Evolutionary conservation across 1,140 invertebrate species (phyloP), one percentile per base, ranked within the genome.

Genomic region (Heliconius nattereri): DNA sequence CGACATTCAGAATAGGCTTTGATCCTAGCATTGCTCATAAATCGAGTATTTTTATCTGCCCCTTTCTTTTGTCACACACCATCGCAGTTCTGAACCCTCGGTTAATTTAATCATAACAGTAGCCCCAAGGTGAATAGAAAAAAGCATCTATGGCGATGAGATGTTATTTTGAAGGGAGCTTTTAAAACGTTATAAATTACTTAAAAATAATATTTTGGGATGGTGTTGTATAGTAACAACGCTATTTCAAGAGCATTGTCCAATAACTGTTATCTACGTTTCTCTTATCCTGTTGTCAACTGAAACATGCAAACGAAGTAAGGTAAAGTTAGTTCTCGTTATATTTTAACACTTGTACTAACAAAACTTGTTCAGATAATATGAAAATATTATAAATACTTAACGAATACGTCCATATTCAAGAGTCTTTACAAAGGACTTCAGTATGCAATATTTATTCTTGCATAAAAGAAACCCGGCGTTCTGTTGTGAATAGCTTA

Each of bases 391-490:
- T 77, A 72, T 77, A 54, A 72, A 77, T 71, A 77, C 76, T 45
- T 45, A 52, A 71, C 40, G 70, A 72, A 77, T 77, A 71, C 45
- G 66, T 77, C 40, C 45, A 45, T 70, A 70, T 77, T 77, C 76
- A 66, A 77, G 76, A 72, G 76, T 77, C 76, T 77, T 77, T 77
- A 77, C 76, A 76, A 76, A 76, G 75, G 75, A 60, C 75, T 76
- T 76, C 75, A 76, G 75, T 76, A 70, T 76, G 66, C 75, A 76
- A 76, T 76, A 76, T 76, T 76, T 76, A 76, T 76, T 76, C 75
- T 76, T 60, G 75, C 75, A 76, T 71, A 76, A 75, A 76, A 76
- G 75, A 60, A 76, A 52, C 75, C n/a, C 75, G 66, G 19, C 75
- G 66, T 76, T 66, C 57, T 75, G 74, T 52, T 76, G 45, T 76